Base-by-base conservation (phyloP, 1,140 invertebrate species). In the Drosophila tropicalis region DNA sequence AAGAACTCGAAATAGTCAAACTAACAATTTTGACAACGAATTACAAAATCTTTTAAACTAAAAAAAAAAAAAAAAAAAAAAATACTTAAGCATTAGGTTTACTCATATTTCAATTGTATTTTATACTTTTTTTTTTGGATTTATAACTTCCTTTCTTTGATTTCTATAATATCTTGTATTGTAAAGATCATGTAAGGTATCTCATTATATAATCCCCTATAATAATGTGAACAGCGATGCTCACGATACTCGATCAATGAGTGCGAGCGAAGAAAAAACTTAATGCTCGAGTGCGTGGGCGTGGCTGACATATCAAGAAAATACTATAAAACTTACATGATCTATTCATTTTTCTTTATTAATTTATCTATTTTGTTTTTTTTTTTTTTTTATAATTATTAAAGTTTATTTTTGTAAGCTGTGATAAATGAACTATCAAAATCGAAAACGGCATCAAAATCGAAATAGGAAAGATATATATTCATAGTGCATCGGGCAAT, bases 391-490 rank as follows among this genome's bases (percentile, higher is more conserved):
- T 80, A 79, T 79, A 54, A 70, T 78, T 44, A 55, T 72, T 51
- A 12, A 55, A 65, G 10, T 81, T 79, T 64, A 86, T 76, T 86
- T 87, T 89, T 89, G 77, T 89, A 89, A 89, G 84, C 84, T 89
- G 84, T 89, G 84, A 89, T 89, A 89, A 89, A 89, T 90, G 81
- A 51, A 51, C 44, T 86, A 86, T 86, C 83, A 87, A 87, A 76
- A 73, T 76, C 73, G 74, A 77, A 77, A 70, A 29, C 36, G 36
- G 41, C n/a, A 47, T 32, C 1, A 47, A 76, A 76, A 83, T 76
- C 82, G 83, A 86, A 87, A 87, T 75, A 65, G 84, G 83, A 76
- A 79, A 80, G 10, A 39, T 39, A 13, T 83, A 72, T 74, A 87
- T 63, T 64, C 66, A 44, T 41, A 29, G 40, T 34, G 76, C 74